Percentiles rank a stretch among this genome's conserved stretches.
Conservation (phyloP, 2,797 vertebrate genomes). For the Sus cebifrons region DNA sequence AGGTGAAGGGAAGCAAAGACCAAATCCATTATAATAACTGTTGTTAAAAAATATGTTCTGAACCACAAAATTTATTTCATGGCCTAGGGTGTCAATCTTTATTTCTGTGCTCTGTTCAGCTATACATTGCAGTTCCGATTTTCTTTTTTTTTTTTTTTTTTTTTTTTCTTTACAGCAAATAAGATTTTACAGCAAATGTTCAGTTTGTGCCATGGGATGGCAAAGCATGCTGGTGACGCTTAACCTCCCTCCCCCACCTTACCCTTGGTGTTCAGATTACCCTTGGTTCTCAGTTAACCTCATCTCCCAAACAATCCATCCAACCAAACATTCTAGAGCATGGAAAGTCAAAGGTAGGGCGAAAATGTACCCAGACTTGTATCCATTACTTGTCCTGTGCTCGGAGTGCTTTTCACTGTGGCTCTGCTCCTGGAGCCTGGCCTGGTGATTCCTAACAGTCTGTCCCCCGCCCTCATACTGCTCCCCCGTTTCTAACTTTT, state of each 20-base stretch:
- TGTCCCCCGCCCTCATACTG: no score
- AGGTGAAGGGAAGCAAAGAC: neutral
- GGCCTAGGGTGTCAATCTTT: neutral
- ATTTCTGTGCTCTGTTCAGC: neutral
- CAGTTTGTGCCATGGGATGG: neutral
- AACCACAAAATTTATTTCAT: neutral
- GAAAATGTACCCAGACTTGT: neutral
- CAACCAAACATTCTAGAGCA: neutral
- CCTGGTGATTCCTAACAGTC: accelerated
- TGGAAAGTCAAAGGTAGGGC: neutral
- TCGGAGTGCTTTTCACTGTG: neutral
- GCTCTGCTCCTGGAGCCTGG: neutral
- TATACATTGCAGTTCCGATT: neutral
- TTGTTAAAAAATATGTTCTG: neutral
- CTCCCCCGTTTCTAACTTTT: neutral
- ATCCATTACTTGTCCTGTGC: no score
- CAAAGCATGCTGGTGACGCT: neutral
- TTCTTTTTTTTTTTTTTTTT: neutral
- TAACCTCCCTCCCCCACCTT: neutral
- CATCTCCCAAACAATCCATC: neutral
- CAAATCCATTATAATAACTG: neutral
- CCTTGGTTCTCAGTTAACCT: neutral
- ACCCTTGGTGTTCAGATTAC: neutral
- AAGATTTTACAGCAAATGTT: neutral
- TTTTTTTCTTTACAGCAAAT: neutral